A percentile compares a stretch with the other conserved stretches of the same genome.
phyloP scores from a whole-genome alignment of 2,888 invertebrate genomes.

The Microctonus brassicae region DNA sequence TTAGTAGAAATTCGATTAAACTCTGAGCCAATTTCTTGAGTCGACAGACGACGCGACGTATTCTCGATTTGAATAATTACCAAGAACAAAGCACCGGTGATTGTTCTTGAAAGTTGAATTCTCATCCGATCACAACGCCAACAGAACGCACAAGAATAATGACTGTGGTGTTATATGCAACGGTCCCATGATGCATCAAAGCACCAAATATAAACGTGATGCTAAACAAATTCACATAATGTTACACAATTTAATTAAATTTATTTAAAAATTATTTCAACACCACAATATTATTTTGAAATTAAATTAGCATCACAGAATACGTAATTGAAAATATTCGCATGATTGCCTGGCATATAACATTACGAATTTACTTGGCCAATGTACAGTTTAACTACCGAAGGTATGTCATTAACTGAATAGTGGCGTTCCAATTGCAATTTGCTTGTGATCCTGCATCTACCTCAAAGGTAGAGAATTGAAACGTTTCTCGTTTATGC shows the following conservation, averaged over 20 bases:
- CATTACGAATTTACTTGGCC: constrained; percentile 1
- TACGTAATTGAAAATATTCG: no score
- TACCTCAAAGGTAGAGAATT: constrained; percentile 39
- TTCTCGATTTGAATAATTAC: constrained; percentile 52
- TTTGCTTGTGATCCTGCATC: constrained; percentile 40
- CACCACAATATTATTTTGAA: not conserved
- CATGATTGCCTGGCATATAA: not conserved
- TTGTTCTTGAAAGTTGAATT: constrained; percentile 51
- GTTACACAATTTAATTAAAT: not conserved
- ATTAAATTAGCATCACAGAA: no score
- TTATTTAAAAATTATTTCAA: not conserved
- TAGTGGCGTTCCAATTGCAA: constrained; percentile 48
- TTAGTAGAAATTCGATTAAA: constrained; percentile 49
- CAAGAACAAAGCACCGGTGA: constrained; percentile 52
- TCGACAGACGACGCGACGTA: constrained; percentile 41
- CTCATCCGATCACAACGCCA: constrained; percentile 46
- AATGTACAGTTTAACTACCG: constrained; percentile 6
- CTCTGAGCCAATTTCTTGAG: constrained; percentile 48
- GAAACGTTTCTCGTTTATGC: constrained; percentile 38
- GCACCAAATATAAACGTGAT: not conserved
- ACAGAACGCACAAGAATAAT: constrained; percentile 43
- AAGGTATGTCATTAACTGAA: constrained; percentile 42
- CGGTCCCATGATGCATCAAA: not conserved
- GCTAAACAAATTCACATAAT: not conserved
- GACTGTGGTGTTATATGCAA: not conserved